phyloP scores from a whole-genome alignment of 2,888 invertebrate species.

The Acholoe squamosa region DNA sequence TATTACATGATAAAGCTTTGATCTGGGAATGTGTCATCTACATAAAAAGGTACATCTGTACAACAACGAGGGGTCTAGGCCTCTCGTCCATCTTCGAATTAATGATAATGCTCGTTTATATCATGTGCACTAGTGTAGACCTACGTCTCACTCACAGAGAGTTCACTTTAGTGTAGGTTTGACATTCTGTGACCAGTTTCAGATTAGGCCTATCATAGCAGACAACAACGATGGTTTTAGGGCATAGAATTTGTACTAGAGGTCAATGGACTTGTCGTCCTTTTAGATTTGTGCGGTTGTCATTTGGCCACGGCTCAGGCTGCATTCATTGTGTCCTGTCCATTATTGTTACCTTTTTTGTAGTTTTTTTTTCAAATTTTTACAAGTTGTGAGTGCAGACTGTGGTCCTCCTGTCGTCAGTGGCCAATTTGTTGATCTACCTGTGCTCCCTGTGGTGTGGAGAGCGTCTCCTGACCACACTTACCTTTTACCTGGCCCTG shows the following conservation, averaged over 20 bases:
- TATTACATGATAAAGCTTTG: conserved; percentile 39
- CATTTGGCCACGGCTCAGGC: conserved; percentile 10
- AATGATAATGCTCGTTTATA: conserved; percentile 32
- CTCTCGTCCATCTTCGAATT: not conserved
- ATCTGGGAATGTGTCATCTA: conserved; percentile 57
- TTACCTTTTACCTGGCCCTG: too few relatives aligned
- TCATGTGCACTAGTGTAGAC: conserved; percentile 6
- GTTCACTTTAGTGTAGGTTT: not conserved
- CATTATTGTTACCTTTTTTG: too few relatives aligned
- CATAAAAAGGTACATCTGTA: conserved; percentile 46
- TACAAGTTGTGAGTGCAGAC: conserved; percentile 19
- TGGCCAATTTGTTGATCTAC: not conserved
- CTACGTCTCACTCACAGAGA: not conserved
- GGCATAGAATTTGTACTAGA: conserved; percentile 37
- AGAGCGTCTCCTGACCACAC: not conserved
- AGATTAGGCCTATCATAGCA: conserved; percentile 28
- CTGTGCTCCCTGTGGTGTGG: not conserved
- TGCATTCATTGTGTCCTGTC: not conserved
- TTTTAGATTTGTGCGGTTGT: conserved; percentile 26
- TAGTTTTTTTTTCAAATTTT: not conserved
- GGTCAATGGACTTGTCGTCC: not conserved
- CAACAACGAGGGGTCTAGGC: not conserved
- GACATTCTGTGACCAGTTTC: conserved; percentile 1
- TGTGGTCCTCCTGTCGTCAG: not conserved
- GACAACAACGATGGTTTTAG: not conserved